phyloP scores from a whole-genome alignment of 2,797 vertebrate genomes.

The Acrossocheilus fasciatus region DNA sequence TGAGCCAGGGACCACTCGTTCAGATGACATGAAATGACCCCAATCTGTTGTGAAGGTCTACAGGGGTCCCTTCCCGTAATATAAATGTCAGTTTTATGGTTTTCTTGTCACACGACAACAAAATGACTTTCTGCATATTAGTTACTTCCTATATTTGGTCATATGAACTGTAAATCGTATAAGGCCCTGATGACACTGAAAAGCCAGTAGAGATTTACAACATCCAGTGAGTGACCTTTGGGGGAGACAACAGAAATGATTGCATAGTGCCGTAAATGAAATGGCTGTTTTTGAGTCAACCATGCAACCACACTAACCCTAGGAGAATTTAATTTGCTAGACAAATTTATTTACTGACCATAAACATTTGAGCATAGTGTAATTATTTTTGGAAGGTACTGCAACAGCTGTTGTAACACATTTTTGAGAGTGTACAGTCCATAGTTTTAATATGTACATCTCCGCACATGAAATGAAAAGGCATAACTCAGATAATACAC shows the following conservation, averaged over 20 bases:
- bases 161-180: background rate
- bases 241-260: background rate
- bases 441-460: background rate
- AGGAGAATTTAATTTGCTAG: background rate
- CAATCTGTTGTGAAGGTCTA: background rate
- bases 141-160: background rate
- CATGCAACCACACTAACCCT: background rate
- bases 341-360: background rate
- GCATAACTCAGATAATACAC: background rate
- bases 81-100: background rate
- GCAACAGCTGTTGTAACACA: background rate
- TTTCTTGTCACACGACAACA: background rate
- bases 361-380: background rate
- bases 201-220: constrained; percentile 1
- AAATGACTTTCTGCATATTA: background rate
- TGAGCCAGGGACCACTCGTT: too few relatives aligned
- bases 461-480: background rate
- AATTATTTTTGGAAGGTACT: background rate
- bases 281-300: background rate
- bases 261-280: background rate
- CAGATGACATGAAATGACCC: too few relatives aligned
- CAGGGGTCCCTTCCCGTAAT: background rate
- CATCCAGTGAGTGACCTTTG: background rate
- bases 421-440: background rate
- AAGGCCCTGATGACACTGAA: background rate